Conservation (phyloP, 2,888 invertebrate species). For the Lacanobia wlatinum region DNA sequence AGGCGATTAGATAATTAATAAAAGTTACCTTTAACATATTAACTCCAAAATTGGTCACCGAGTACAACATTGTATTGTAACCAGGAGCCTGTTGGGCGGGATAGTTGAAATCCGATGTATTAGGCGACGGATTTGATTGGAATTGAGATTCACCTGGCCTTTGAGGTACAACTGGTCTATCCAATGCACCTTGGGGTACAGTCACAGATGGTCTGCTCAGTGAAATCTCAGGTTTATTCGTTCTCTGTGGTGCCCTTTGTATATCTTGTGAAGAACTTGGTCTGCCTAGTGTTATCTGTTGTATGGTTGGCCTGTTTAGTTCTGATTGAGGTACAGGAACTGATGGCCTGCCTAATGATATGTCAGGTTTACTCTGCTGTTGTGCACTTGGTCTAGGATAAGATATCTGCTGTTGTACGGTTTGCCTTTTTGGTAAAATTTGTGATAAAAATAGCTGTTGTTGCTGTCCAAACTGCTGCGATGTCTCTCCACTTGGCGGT, state of each 20-base stretch:
- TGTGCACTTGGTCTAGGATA: background rate
- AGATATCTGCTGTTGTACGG: slow-evolving; percentile 1
- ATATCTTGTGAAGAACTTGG: background rate
- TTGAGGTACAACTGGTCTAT: background rate
- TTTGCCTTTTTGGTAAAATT: background rate
- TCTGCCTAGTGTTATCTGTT: background rate
- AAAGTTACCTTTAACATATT: slow-evolving; percentile 78
- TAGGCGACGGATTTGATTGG: background rate
- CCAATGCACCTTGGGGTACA: slow-evolving; percentile 7
- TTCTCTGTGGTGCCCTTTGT: background rate
- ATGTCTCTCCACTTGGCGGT: background rate
- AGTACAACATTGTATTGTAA: slow-evolving; percentile 54
- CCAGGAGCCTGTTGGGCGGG: slow-evolving; percentile 8
- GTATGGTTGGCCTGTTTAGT: slow-evolving; percentile 2
- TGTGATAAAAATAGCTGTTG: background rate
- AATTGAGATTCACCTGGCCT: background rate
- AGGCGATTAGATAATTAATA: no score
- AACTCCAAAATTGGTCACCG: slow-evolving; percentile 78
- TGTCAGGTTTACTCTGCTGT: slow-evolving; percentile 10
- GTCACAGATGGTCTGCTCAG: background rate
- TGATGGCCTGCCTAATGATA: background rate
- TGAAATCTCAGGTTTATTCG: background rate
- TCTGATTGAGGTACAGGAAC: slow-evolving; percentile 7
- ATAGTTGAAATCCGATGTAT: background rate
- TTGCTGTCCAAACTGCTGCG: background rate